Evolutionary conservation across 2,113 vertebrate species (phyloP).

Genomic region (Sinocyclocheilus anophthalmus): DNA sequence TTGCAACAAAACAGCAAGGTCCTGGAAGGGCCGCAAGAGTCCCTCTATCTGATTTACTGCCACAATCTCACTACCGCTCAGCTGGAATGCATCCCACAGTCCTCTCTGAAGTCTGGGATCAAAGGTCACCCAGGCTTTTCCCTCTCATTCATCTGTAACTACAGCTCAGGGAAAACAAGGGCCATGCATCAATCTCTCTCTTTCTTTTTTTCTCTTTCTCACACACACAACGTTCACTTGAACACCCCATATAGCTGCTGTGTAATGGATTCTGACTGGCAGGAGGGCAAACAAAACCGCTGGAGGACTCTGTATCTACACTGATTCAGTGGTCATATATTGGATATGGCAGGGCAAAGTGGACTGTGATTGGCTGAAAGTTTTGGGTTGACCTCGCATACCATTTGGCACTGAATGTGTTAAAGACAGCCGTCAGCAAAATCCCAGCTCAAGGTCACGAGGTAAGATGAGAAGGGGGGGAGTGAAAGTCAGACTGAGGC

Average conservation of each 20-base stretch:
- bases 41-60: slow-evolving; percentile 46
- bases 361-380: background rate
- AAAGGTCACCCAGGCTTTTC: slow-evolving; percentile 54
- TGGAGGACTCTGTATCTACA: slow-evolving; percentile 10
- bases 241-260: slow-evolving; percentile 38
- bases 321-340: background rate
- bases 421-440: slow-evolving; percentile 58
- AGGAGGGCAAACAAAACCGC: background rate
- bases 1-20: slow-evolving; percentile 24
- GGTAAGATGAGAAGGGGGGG: background rate
- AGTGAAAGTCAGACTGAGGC: slow-evolving; percentile 5
- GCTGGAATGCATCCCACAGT: slow-evolving; percentile 45
- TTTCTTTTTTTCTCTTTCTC: background rate
- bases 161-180: slow-evolving; percentile 50
- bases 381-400: background rate
- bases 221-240: slow-evolving; percentile 25
- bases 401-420: slow-evolving; percentile 55
- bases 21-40: slow-evolving; percentile 17
- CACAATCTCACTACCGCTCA: slow-evolving; percentile 40
- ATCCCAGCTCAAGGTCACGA: slow-evolving; percentile 67
- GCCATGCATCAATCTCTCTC: slow-evolving; percentile 29
- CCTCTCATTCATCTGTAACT: slow-evolving; percentile 61
- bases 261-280: slow-evolving; percentile 1
- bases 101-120: slow-evolving; percentile 54
- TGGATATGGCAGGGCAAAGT: background rate